Percentiles rank a stretch among this genome's conserved stretches.
Conservation (phyloP, 2,888 invertebrate species). For the Agrotis exclamationis region DNA sequence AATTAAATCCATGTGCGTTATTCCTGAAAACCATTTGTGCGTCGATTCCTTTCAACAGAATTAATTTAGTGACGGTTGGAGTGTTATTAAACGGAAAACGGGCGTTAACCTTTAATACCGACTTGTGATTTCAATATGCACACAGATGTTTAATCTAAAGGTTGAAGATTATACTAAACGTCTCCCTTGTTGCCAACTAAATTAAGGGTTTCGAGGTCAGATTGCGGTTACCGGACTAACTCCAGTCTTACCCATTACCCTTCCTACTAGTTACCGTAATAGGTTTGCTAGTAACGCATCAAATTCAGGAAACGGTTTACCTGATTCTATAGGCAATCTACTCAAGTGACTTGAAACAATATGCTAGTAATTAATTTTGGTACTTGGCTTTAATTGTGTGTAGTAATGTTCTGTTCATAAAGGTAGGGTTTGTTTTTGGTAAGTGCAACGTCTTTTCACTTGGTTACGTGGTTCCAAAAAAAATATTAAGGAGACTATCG, state of each 20-base stretch:
- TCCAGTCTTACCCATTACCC: slow-evolving; percentile 37
- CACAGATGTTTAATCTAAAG: slow-evolving; percentile 21
- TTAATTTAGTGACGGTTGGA: too few relatives aligned
- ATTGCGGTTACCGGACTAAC: slow-evolving; percentile 49
- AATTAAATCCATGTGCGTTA: too few relatives aligned
- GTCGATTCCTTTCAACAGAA: too few relatives aligned
- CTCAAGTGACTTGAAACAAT: slow-evolving; percentile 51
- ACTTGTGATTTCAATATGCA: slow-evolving; percentile 14
- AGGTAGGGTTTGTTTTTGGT: slow-evolving; percentile 1
- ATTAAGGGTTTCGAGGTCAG: slow-evolving; percentile 42
- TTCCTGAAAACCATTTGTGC: too few relatives aligned
- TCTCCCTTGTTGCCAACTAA: slow-evolving; percentile 38
- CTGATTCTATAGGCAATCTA: slow-evolving; percentile 50
- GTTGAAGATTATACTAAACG: slow-evolving; percentile 44
- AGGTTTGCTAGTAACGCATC: slow-evolving; percentile 32
- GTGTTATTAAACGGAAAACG: too few relatives aligned
- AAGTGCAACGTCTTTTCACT: not conserved
- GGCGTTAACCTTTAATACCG: not conserved
- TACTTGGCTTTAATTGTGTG: slow-evolving; percentile 30
- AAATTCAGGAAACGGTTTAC: slow-evolving; percentile 52
- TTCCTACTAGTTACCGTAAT: slow-evolving; percentile 47
- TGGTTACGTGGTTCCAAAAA: too few relatives aligned
- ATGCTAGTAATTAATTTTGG: slow-evolving; percentile 39
- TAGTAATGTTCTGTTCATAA: not conserved
- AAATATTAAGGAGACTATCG: too few relatives aligned